These are phyloP conservation scores for Nycticebus coucang DNA, from an alignment of 2,113 vertebrate genomes.

Conservation along the genomic window DNA sequence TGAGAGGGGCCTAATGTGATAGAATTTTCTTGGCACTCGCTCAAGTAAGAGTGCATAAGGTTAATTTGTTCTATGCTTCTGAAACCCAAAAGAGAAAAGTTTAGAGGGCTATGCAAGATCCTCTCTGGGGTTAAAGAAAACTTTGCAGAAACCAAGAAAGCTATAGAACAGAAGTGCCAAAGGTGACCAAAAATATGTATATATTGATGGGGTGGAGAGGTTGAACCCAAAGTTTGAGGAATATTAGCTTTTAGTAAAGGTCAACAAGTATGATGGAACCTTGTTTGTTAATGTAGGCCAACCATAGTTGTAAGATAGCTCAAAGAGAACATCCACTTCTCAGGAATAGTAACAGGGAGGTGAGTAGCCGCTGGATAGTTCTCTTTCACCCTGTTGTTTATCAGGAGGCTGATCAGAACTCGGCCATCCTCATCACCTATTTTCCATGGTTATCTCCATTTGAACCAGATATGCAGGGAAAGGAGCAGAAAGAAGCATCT, in stretches of 20 bases:
- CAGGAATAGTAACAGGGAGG: neutral
- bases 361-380: neutral
- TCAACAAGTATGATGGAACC: slow-evolving; percentile 42
- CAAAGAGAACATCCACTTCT: slow-evolving; percentile 31
- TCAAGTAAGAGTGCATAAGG: slow-evolving; percentile 63
- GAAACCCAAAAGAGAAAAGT: slow-evolving; percentile 68
- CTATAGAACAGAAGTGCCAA: slow-evolving; percentile 50
- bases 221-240: slow-evolving; percentile 17
- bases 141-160: slow-evolving; percentile 57
- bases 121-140: slow-evolving; percentile 60
- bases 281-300: slow-evolving; percentile 38
- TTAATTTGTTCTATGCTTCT: slow-evolving; percentile 67
- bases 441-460: neutral
- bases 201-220: slow-evolving; percentile 43
- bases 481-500: neutral
- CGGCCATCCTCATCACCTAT: neutral
- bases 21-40: slow-evolving; percentile 45
- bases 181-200: slow-evolving; percentile 67
- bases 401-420: neutral
- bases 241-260: slow-evolving; percentile 30
- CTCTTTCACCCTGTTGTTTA: neutral
- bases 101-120: slow-evolving; percentile 64
- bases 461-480: neutral
- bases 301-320: neutral
- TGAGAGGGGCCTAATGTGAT: neutral